phyloP scores from a whole-genome alignment of 2,113 vertebrate species.

The Mola mola region DNA sequence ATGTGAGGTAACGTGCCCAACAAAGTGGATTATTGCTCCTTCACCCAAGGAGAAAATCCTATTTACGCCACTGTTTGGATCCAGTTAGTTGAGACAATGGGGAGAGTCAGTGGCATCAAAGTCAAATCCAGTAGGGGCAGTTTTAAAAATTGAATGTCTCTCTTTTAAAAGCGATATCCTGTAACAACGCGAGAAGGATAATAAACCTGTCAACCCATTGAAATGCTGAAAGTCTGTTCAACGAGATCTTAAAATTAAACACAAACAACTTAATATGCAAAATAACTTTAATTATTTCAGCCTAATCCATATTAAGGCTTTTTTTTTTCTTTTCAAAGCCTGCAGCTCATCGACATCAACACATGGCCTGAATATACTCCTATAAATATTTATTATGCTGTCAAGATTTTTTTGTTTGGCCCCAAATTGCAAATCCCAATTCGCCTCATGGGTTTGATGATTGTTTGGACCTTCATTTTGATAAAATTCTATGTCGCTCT shows the following conservation, averaged over 20 bases:
- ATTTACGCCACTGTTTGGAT: constrained; percentile 66
- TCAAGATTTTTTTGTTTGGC: too few species aligned
- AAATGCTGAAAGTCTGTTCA: constrained; percentile 4
- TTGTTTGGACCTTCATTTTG: too few species aligned
- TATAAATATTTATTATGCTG: too few species aligned
- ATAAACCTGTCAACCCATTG: background rate
- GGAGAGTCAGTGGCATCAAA: constrained; percentile 62
- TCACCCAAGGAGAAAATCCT: constrained; percentile 66
- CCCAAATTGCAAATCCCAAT: too few species aligned
- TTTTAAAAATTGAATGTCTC: constrained; percentile 21
- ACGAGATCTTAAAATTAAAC: constrained; percentile 4
- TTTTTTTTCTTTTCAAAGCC: background rate
- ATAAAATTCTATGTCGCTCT: too few species aligned
- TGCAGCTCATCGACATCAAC: background rate
- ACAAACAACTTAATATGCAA: background rate
- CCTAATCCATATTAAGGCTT: background rate
- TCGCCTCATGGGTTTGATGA: too few species aligned
- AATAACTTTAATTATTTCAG: constrained; percentile 8
- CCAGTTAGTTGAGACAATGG: constrained; percentile 47
- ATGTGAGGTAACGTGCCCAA: constrained; percentile 46
- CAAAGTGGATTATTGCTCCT: constrained; percentile 74
- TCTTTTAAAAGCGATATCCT: too few species aligned
- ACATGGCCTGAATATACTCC: background rate
- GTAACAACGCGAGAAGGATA: constrained; percentile 1
- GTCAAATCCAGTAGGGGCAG: constrained; percentile 55